Percentiles rank a stretch among this genome's conserved stretches.
These are phyloP conservation scores for Sitta carolinensis DNA, from an alignment of 2,797 vertebrate genomes.

Conservation along the genomic window DNA sequence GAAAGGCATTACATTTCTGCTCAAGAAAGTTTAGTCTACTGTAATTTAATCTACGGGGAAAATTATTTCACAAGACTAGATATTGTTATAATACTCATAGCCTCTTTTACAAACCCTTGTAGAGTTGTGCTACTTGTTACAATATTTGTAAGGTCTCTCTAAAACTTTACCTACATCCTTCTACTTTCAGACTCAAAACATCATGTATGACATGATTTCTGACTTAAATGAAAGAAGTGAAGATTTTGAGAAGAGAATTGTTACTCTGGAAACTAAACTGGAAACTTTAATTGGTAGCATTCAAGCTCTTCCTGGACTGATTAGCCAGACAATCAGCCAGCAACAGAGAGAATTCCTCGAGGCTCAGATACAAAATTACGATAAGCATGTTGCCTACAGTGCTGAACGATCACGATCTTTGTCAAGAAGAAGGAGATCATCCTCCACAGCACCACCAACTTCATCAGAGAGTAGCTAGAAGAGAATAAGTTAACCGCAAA, in stretches of 20 bases:
- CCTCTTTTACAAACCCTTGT: neutral
- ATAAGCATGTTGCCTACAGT: constrained; percentile 84
- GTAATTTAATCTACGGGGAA: neutral
- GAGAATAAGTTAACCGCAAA: constrained; percentile 85
- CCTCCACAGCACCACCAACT: constrained; percentile 95
- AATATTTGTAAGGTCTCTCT: neutral
- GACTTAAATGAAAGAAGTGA: constrained; percentile 97
- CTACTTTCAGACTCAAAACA: constrained; percentile 92
- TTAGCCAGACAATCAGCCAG: constrained; percentile 96
- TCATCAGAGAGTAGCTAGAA: constrained; percentile 99
- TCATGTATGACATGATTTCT: constrained; percentile 99
- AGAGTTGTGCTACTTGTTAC: neutral
- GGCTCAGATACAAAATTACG: constrained; percentile 92
- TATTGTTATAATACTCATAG: neutral
- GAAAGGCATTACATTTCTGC: neutral
- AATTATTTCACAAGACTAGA: neutral
- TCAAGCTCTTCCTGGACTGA: constrained; percentile 95
- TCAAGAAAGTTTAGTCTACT: neutral
- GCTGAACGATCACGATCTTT: constrained; percentile 91
- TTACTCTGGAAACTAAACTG: constrained; percentile 93
- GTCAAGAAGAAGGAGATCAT: constrained; percentile 90
- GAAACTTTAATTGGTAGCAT: constrained; percentile 96
- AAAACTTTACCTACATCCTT: constrained; percentile 30
- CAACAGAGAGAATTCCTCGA: constrained; percentile 96
- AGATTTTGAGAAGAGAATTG: constrained; percentile 99